These are phyloP conservation scores for Drosophila hydei DNA, from an alignment of 1,140 invertebrate species.

Conservation along the genomic window DNA sequence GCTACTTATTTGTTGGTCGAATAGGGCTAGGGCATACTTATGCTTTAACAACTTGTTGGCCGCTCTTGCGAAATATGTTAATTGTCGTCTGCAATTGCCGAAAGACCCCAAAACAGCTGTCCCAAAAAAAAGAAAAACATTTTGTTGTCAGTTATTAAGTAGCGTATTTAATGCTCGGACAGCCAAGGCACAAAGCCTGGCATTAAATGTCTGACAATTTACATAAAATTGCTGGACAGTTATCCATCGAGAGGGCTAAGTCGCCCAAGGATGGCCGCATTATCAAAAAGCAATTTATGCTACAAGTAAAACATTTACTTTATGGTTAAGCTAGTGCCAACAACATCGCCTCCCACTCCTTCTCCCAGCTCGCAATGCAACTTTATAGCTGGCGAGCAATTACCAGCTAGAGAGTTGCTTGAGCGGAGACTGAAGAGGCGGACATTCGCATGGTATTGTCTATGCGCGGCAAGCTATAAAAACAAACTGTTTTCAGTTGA, in stretches of 20 bases:
- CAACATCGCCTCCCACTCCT: not conserved
- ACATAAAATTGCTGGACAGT: slow-evolving; percentile 47
- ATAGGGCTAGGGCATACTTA: slow-evolving; percentile 1
- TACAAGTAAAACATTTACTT: slow-evolving; percentile 75
- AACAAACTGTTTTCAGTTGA: slow-evolving; percentile 77
- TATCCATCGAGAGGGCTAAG: not conserved
- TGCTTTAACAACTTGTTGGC: slow-evolving; percentile 64
- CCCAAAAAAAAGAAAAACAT: slow-evolving; percentile 10
- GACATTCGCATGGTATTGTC: slow-evolving; percentile 49
- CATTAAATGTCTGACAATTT: slow-evolving; percentile 64
- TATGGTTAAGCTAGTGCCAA: slow-evolving; percentile 31
- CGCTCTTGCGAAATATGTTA: slow-evolving; percentile 60
- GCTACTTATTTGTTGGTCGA: slow-evolving; percentile 30
- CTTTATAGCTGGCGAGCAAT: slow-evolving; percentile 71
- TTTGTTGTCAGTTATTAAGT: slow-evolving; percentile 72
- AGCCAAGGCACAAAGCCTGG: slow-evolving; percentile 38
- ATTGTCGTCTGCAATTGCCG: slow-evolving; percentile 57
- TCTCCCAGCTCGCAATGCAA: slow-evolving; percentile 33
- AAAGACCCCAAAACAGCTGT: slow-evolving; percentile 32
- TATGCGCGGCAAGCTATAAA: slow-evolving; percentile 76
- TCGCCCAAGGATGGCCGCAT: slow-evolving; percentile 10
- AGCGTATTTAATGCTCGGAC: slow-evolving; percentile 38
- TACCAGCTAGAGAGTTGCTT: slow-evolving; percentile 46
- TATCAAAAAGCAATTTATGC: slow-evolving; percentile 55
- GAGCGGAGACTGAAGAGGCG: not conserved